Evolutionary conservation across 2,797 vertebrate genomes (phyloP), one percentile per base, ranked within the genome.

Genomic region (Threskiornis aethiopicus): DNA sequence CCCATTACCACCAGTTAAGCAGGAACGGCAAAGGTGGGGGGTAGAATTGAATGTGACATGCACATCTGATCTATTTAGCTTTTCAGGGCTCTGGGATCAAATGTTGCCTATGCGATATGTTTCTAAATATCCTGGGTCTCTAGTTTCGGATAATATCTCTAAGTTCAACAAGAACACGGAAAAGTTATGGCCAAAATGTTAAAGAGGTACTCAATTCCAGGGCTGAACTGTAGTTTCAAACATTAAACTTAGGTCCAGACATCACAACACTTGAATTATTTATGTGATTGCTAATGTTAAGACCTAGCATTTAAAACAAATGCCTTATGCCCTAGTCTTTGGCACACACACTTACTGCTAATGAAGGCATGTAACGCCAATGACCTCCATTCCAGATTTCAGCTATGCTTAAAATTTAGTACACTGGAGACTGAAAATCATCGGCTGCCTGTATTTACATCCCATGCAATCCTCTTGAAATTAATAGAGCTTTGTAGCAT

Each of bases 201-300:
- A 75, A 70, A 86, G 65, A 47, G 16, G 21, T 39, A n/a, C 62
- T 78, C 64, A 29, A 7, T 81, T 59, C 82, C 84, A 71, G 21
- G 39, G 49, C 58, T 79, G 72, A 87, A 46, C 54, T 55, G 49
- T 59, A 59, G 41, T 55, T 90, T 44, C 66, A 64, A 81, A 87
- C 85, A 39, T 93, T 80, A 42, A 44, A 67, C 79, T 67, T 67
- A 4, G n/a, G 65, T 62, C 71, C 72, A 79, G 90, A 91, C 24
- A 44, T 58, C 84, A 75, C 85, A 95, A 52, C 65, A 84, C 69
- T 70, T 88, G 87, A 95, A 96, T 96, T 96, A 94, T 96, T 96
- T 73, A 92, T 91, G 85, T 26, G 71, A 44, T 67, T 70, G 89
- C 87, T 83, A 35, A 52, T 55, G 84, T 75, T 49, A 58, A 59